These are phyloP conservation scores for Aphidius colemani DNA, from an alignment of 2,888 invertebrate species.

Conservation along the genomic window DNA sequence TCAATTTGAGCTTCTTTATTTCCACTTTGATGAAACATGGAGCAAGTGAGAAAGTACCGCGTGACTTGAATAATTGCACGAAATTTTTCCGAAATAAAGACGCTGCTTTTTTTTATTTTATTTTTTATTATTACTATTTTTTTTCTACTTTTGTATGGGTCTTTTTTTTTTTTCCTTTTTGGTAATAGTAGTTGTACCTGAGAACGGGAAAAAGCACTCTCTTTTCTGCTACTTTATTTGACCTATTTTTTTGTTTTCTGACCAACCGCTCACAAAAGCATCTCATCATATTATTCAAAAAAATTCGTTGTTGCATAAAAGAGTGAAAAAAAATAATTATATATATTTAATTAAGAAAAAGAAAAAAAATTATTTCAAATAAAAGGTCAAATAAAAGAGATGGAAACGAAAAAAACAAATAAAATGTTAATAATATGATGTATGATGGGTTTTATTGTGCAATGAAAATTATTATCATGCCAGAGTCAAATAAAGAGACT, in stretches of 20 bases:
- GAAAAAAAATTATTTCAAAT: neutral
- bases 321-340: neutral
- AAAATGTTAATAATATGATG: neutral
- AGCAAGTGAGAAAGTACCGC: slow-evolving; percentile 17
- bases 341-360: neutral
- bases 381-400: neutral
- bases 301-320: slow-evolving; percentile 17
- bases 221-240: slow-evolving; percentile 14
- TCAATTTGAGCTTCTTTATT: neutral
- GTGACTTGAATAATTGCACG: slow-evolving; percentile 21
- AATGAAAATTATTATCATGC: slow-evolving; percentile 2
- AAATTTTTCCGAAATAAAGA: slow-evolving; percentile 27
- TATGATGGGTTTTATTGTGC: neutral
- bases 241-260: neutral
- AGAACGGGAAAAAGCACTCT: slow-evolving; percentile 19
- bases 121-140: slow-evolving; percentile 6
- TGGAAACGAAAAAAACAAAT: no score
- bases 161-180: neutral
- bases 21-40: slow-evolving; percentile 1
- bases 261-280: slow-evolving; percentile 18
- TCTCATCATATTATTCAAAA: slow-evolving; percentile 14
- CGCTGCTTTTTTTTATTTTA: slow-evolving; percentile 17
- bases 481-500: neutral
- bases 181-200: no score
- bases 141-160: slow-evolving; percentile 2